Conservation (phyloP, 2,113 vertebrate species). For the Miniopterus natalensis region DNA sequence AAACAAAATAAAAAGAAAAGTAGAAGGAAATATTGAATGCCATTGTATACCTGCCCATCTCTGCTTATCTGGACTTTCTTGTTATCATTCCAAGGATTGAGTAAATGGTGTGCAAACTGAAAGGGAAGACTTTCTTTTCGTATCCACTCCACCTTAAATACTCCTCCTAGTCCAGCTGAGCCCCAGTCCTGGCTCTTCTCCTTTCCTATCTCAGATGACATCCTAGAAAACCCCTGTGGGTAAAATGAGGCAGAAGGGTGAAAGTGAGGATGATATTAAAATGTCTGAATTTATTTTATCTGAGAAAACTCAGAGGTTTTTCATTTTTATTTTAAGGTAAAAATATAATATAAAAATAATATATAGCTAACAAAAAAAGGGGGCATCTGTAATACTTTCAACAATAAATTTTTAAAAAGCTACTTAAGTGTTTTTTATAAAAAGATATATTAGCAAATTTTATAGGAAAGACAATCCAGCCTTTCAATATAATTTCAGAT, state of each 20-base stretch:
- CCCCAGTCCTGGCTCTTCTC: slow-evolving; percentile 95
- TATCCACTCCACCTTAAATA: slow-evolving; percentile 97
- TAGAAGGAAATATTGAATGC: slow-evolving; percentile 2
- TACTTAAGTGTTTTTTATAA: slow-evolving; percentile 43
- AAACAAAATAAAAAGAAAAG: slow-evolving; percentile 23
- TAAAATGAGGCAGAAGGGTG: slow-evolving; percentile 46
- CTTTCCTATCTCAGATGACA: slow-evolving; percentile 91
- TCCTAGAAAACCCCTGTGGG: slow-evolving; percentile 94
- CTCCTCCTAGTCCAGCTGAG: slow-evolving; percentile 91
- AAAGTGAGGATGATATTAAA: neutral
- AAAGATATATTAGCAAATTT: slow-evolving; percentile 35
- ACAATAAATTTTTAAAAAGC: neutral
- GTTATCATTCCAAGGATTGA: slow-evolving; percentile 96
- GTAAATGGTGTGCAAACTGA: slow-evolving; percentile 91
- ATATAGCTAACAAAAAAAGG: neutral
- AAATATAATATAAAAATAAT: slow-evolving; percentile 52
- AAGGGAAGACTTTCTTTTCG: slow-evolving; percentile 93
- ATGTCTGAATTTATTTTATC: slow-evolving; percentile 34
- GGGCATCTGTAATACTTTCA: too few relatives aligned
- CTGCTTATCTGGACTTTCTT: slow-evolving; percentile 97
- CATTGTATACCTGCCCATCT: slow-evolving; percentile 93
- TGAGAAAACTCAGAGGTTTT: neutral
- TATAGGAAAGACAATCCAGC: neutral
- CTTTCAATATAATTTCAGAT: slow-evolving; percentile 56
- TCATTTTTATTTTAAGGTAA: slow-evolving; percentile 4